A percentile compares a stretch with the other conserved stretches of the same genome.
Evolutionary conservation across 53 echinoderm and acorn worm genomes (phyloP).

Genomic region (Luidia sarsii): DNA sequence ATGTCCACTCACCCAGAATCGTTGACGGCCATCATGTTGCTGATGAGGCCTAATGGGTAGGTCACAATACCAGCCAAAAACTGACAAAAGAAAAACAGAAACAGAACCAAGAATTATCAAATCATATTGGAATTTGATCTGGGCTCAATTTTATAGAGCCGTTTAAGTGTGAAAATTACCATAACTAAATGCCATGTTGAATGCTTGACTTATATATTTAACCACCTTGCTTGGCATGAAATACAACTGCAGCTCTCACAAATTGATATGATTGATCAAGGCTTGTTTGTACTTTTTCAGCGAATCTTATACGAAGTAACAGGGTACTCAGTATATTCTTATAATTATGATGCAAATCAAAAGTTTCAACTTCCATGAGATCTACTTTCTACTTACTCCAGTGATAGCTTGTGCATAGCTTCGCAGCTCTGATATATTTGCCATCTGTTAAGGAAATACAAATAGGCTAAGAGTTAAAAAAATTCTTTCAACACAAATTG

Average conservation of each 20-base stretch:
- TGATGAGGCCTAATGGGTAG: constrained; percentile 89
- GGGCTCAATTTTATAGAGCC: no score
- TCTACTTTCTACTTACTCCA: constrained; percentile 94
- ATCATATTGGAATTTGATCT: neutral
- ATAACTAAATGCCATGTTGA: no score
- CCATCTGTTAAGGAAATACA: constrained; percentile 60
- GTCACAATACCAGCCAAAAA: constrained; percentile 92
- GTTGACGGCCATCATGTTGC: constrained; percentile 81
- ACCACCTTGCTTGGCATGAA: no score
- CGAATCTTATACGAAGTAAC: no score
- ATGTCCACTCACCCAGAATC: constrained; percentile 91
- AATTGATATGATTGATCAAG: no score
- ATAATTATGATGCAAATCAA: no score
- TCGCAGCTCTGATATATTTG: constrained; percentile 79
- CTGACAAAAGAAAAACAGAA: constrained; percentile 59
- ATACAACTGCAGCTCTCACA: no score
- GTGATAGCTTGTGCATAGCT: constrained; percentile 93
- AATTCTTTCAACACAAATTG: neutral
- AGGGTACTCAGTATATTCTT: no score
- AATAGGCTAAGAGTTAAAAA: neutral
- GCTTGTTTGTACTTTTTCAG: no score
- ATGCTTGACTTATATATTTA: no score
- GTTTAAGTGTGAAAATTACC: no score
- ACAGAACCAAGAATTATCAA: neutral
- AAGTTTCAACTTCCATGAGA: no score